phyloP scores from a whole-genome alignment of 2,797 vertebrate genomes.

The Clarias platycephalus region DNA sequence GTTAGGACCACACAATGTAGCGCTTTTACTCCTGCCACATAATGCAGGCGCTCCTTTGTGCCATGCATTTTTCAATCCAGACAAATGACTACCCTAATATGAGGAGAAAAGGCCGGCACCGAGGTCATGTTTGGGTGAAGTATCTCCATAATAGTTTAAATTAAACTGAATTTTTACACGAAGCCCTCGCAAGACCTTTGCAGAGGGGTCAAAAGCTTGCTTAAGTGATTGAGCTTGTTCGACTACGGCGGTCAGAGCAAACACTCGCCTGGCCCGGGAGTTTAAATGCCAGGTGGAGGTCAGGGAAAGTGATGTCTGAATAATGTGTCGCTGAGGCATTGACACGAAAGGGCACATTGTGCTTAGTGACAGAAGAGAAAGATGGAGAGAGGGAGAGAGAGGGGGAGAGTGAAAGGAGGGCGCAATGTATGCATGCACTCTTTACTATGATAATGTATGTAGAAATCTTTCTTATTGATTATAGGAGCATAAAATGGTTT shows the following conservation, averaged over 20 bases:
- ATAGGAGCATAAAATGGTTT: slow-evolving; percentile 73
- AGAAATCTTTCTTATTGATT: slow-evolving; percentile 74
- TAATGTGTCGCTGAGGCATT: slow-evolving; percentile 84
- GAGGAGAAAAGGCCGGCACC: slow-evolving; percentile 26
- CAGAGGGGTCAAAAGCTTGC: slow-evolving; percentile 51
- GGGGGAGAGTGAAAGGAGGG: neutral
- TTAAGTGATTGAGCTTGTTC: slow-evolving; percentile 78
- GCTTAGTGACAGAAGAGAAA: slow-evolving; percentile 72
- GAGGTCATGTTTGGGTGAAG: slow-evolving; percentile 46
- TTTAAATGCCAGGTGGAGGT: slow-evolving; percentile 85
- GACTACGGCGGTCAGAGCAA: slow-evolving; percentile 78
- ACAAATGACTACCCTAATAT: slow-evolving; percentile 38
- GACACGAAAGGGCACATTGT: slow-evolving; percentile 77
- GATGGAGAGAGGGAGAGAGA: slow-evolving; percentile 61
- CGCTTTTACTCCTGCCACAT: slow-evolving; percentile 15
- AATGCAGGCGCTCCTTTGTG: neutral
- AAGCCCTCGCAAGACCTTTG: slow-evolving; percentile 21
- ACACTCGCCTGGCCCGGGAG: slow-evolving; percentile 80
- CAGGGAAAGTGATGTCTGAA: slow-evolving; percentile 80
- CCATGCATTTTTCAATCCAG: slow-evolving; percentile 22
- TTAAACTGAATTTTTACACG: slow-evolving; percentile 38
- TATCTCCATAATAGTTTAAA: slow-evolving; percentile 46
- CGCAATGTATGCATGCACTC: slow-evolving; percentile 73
- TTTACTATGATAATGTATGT: slow-evolving; percentile 71
- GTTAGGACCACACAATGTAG: neutral